Conservation (phyloP, 2,888 invertebrate genomes). For the Ellobium chinense region DNA sequence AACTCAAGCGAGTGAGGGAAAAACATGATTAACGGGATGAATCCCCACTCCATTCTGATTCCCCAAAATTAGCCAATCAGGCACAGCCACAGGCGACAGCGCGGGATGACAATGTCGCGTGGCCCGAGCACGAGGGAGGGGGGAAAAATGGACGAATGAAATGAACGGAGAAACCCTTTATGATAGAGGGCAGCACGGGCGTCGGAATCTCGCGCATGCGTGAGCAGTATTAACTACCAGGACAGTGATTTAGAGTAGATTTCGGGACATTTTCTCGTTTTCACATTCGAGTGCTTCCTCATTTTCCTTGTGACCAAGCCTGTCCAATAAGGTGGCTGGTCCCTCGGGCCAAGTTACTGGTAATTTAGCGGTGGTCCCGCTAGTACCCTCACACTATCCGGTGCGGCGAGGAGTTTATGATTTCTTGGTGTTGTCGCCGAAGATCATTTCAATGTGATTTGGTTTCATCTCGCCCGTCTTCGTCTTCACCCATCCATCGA, state of each 20-base stretch:
- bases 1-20: too few relatives aligned
- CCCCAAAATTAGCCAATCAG: constrained; percentile 13
- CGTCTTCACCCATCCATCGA: too few relatives aligned
- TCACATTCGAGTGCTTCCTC: constrained; percentile 17
- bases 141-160: not conserved
- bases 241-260: constrained; percentile 22
- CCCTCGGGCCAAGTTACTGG: constrained; percentile 31
- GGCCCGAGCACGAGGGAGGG: not conserved
- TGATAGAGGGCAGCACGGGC: not conserved
- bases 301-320: constrained; percentile 29
- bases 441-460: not conserved
- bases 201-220: constrained; percentile 27
- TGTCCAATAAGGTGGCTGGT: constrained; percentile 10
- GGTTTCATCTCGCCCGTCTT: too few relatives aligned
- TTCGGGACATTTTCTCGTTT: constrained; percentile 14
- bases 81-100: not conserved
- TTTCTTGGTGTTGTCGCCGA: not conserved
- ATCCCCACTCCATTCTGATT: not conserved
- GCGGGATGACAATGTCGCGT: not conserved
- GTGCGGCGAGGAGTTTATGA: not conserved
- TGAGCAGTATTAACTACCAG: constrained; percentile 23
- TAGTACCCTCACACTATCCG: not conserved
- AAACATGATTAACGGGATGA: too few relatives aligned
- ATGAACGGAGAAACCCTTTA: not conserved
- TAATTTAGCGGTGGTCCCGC: not conserved